Evolutionary conservation across 2,888 invertebrate species (phyloP), one percentile per base, ranked within the genome.

Genomic region (Drosophila subsilvestris): DNA sequence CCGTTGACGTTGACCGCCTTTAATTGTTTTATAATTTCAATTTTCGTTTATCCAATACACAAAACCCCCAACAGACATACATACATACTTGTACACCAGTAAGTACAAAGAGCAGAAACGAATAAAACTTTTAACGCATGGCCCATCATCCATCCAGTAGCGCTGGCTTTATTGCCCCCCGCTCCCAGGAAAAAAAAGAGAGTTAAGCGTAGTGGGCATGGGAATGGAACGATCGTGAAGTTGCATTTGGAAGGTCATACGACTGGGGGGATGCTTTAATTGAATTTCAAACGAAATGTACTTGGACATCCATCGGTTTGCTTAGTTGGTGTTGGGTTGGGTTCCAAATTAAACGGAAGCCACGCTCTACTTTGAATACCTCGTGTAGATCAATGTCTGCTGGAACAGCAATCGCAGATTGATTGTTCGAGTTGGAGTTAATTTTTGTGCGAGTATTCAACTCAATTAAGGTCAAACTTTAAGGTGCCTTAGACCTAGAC

Each of bases 261-360:
- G 73, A 56, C 44, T 66, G 37, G 37, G 2, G 25, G 25, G 25
- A 5, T 37, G 5, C 61, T 56, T 88, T 88, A 86, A 86, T 86
- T 83, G 73, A 88, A 88, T 88, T 82, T 88, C 80, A 86, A 83
- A 86, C 80, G 80, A 88, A 82, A 83, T 80, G 88, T 82, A 88
- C 88, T 88, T 80, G 65, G 86, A 37, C 48, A 48, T 55, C 68
- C 29, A 25, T 14, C n/a, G n/a, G n/a, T n/a, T n/a, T n/a, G n/a
- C n/a, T n/a, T n/a, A n/a, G n/a, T n/a, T n/a, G n/a, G n/a, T n/a
- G n/a, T 4, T 14, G 27, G 9, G 8, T 18, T 17, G 29, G 51
- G n/a, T 3, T 14, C 22, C 57, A 66, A 82, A 69, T 82, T 88
- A 88, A 83, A 88, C 84, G 80, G 86, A 88, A 86, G 84, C 69